phyloP scores from a whole-genome alignment of 2,113 vertebrate genomes.

The Columbina picui region DNA sequence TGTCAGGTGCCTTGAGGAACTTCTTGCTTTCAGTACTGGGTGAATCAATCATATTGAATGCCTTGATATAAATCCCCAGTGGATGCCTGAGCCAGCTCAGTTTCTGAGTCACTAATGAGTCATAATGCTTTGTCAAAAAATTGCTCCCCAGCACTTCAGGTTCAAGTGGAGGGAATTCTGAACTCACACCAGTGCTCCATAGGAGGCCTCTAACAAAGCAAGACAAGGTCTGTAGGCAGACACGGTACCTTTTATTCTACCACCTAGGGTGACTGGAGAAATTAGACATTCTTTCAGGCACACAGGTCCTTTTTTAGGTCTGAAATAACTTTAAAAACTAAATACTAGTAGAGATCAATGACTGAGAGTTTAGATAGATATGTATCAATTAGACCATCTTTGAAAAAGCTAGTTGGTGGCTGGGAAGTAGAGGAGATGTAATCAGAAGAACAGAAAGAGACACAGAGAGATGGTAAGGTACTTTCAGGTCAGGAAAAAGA shows the following conservation, averaged over 20 bases:
- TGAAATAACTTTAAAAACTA: conserved; percentile 36
- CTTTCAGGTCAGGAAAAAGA: background rate
- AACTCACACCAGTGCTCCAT: conserved; percentile 25
- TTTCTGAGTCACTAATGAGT: conserved; percentile 60
- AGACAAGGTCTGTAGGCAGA: conserved; percentile 28
- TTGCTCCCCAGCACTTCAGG: conserved; percentile 48
- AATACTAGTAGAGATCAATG: background rate
- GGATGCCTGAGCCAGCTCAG: conserved; percentile 8
- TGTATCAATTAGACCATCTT: conserved; percentile 21
- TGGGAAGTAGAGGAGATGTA: background rate
- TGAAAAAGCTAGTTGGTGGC: background rate
- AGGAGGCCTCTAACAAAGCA: conserved; percentile 62
- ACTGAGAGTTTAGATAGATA: conserved; percentile 16
- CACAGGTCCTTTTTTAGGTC: background rate
- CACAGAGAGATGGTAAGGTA: background rate
- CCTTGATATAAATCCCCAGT: conserved; percentile 27
- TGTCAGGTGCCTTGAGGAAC: background rate
- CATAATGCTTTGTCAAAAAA: conserved; percentile 58
- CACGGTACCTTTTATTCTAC: conserved; percentile 51
- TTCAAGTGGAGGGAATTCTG: conserved; percentile 54
- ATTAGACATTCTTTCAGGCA: conserved; percentile 34
- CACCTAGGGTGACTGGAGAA: conserved; percentile 48
- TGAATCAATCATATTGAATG: conserved; percentile 29
- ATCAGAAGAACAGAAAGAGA: conserved; percentile 7
- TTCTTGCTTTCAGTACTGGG: background rate